phyloP scores from a whole-genome alignment of 1,140 invertebrate genomes.

The Sinella curviseta region DNA sequence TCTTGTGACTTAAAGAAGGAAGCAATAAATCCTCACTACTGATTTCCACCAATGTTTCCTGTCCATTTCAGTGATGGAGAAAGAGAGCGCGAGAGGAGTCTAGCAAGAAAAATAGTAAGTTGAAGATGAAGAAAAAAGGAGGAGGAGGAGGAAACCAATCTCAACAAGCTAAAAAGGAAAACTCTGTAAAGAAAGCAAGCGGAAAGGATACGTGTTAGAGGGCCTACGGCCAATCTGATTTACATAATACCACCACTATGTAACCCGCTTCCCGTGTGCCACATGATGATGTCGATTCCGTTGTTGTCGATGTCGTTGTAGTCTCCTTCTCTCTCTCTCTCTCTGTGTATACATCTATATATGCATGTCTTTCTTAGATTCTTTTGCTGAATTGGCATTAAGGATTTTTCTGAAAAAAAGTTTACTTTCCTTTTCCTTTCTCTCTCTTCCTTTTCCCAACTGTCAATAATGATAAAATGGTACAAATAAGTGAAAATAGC shows the following conservation, averaged over 20 bases:
- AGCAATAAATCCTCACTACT: slow-evolving; percentile 27
- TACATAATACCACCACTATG: slow-evolving; percentile 21
- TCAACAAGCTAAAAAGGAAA: slow-evolving; percentile 23
- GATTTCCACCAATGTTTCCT: slow-evolving; percentile 25
- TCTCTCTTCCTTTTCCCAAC: background rate
- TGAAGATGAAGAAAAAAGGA: slow-evolving; percentile 4
- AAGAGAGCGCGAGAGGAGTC: background rate
- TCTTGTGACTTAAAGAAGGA: slow-evolving; percentile 26
- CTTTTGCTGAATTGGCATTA: background rate
- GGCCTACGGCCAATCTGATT: slow-evolving; percentile 25
- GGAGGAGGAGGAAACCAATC: slow-evolving; percentile 23
- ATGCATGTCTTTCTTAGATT: too few species aligned
- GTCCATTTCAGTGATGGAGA: slow-evolving; percentile 22
- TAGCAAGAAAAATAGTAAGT: too few species aligned
- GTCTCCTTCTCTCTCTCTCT: background rate
- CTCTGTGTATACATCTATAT: too few species aligned
- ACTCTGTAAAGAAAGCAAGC: background rate
- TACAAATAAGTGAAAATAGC: slow-evolving; percentile 23
- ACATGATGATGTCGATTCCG: background rate
- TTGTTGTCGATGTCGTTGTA: background rate
- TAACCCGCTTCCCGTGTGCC: background rate
- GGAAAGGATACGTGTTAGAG: slow-evolving; percentile 23
- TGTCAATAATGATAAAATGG: slow-evolving; percentile 26
- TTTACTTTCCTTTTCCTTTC: slow-evolving; percentile 22
- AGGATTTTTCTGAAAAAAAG: slow-evolving; percentile 2